Percentiles rank a stretch among this genome's conserved stretches.
Evolutionary conservation across 2,113 vertebrate species (phyloP).

Genomic region (Gymnogyps californianus): DNA sequence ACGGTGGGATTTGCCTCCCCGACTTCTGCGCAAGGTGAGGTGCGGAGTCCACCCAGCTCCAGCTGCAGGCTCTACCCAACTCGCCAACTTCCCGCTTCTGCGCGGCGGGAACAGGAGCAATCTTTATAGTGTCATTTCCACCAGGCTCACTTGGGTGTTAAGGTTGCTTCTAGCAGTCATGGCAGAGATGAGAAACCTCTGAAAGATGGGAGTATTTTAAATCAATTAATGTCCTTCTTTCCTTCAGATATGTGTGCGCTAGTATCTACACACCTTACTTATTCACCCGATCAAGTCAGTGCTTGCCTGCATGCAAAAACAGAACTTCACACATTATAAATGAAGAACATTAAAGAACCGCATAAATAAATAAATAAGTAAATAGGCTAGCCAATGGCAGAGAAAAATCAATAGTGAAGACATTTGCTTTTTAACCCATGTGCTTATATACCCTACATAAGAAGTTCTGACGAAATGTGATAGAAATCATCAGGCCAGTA

Average conservation of each 20-base stretch:
- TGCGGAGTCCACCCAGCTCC: not conserved
- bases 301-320: not conserved
- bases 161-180: not conserved
- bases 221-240: not conserved
- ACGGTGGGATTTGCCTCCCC: not conserved
- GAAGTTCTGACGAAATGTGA: not conserved
- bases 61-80: not conserved
- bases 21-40: accelerated
- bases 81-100: accelerated
- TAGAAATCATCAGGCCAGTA: not conserved
- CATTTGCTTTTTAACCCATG: not conserved
- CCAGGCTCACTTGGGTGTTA: not conserved
- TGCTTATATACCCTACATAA: not conserved
- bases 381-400: not conserved
- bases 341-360: not conserved
- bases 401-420: not conserved
- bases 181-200: not conserved
- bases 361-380: not conserved
- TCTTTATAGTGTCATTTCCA: not conserved
- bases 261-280: not conserved
- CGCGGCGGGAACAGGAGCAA: not conserved
- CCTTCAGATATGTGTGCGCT: not conserved
- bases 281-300: not conserved
- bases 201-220: not conserved
- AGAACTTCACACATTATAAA: not conserved